These are phyloP conservation scores for Drosophila bunnanda DNA, from an alignment of 2,888 invertebrate genomes.

Conservation along the genomic window DNA sequence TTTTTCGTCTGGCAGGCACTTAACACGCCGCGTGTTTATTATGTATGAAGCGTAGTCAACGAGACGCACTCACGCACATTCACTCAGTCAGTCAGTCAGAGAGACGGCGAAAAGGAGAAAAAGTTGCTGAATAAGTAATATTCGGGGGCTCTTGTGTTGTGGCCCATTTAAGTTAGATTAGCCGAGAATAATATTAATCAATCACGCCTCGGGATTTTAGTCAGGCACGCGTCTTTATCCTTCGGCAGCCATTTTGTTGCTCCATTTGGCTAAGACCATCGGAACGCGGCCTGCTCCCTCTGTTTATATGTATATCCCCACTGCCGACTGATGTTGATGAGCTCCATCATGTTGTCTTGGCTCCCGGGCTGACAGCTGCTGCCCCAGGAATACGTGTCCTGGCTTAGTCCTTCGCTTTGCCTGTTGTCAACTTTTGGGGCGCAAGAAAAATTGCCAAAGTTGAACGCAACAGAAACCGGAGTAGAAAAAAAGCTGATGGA, in stretches of 20 bases:
- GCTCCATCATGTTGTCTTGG: conserved; percentile 66
- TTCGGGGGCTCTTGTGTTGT: conserved; percentile 50
- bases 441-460: conserved; percentile 72
- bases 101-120: conserved; percentile 27
- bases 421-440: conserved; percentile 60
- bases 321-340: conserved; percentile 53
- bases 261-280: conserved; percentile 65
- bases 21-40: conserved; percentile 76
- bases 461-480: conserved; percentile 25
- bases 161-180: conserved; percentile 80
- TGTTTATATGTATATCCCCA: conserved; percentile 15
- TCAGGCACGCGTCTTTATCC: conserved; percentile 29
- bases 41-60: conserved; percentile 74
- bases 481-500: conserved; percentile 4
- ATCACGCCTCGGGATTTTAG: conserved; percentile 74
- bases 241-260: conserved; percentile 69
- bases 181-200: conserved; percentile 80
- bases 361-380: conserved; percentile 53
- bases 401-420: conserved; percentile 61
- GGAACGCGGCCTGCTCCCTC: conserved; percentile 58
- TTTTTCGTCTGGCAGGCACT: conserved; percentile 51
- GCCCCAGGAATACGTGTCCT: conserved; percentile 63
- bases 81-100: conserved; percentile 13
- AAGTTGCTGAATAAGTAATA: conserved; percentile 77
- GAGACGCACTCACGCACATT: conserved; percentile 61